Evolutionary conservation across 1,140 invertebrate genomes (phyloP).

Genomic region (Muscidifurax raptorellus): DNA sequence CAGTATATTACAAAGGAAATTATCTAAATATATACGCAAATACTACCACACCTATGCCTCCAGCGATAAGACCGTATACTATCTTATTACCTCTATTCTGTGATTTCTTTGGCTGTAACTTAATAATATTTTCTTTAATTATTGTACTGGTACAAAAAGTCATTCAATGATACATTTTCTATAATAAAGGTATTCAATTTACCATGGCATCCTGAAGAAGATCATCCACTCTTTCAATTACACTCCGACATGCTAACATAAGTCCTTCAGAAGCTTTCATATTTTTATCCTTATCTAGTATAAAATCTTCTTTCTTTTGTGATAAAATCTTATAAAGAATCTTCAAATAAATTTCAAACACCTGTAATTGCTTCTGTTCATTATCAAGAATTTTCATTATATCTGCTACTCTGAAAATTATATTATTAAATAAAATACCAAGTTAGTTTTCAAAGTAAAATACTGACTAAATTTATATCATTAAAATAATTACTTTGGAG

Average conservation of each 20-base stretch:
- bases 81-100: neutral
- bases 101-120: conserved; percentile 10
- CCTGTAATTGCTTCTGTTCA: conserved; percentile 9
- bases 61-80: neutral
- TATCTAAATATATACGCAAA: neutral
- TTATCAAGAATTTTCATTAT: conserved; percentile 16
- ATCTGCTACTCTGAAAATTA: neutral
- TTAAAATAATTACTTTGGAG: conserved; percentile 2
- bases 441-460: neutral
- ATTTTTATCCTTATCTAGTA: conserved; percentile 36
- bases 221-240: conserved; percentile 15
- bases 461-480: neutral
- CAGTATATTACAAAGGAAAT: neutral
- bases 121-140: neutral
- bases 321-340: neutral
- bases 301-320: conserved; percentile 13
- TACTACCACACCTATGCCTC: conserved; percentile 4
- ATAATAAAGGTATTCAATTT: neutral
- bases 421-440: neutral
- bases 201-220: neutral
- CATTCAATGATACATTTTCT: neutral
- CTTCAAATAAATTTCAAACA: conserved; percentile 29
- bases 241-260: neutral
- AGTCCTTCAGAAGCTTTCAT: conserved; percentile 35
- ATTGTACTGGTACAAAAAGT: neutral